A percentile compares a stretch with the other conserved stretches of the same genome.
These are phyloP conservation scores for Lycodopsis pacificus DNA, from an alignment of 2,797 vertebrate genomes.

Conservation along the genomic window DNA sequence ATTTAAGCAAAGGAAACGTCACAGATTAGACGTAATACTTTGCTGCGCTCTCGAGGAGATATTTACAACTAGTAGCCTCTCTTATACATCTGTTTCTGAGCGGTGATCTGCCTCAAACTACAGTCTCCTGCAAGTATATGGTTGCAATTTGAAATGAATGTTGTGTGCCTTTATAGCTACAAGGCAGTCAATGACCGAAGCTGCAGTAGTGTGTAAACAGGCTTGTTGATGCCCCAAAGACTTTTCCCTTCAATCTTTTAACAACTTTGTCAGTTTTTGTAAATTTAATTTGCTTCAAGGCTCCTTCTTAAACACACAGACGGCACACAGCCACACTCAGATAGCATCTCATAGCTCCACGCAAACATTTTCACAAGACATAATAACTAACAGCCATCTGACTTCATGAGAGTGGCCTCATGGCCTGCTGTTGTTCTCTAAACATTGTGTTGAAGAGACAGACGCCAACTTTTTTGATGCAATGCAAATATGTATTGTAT, in stretches of 20 bases:
- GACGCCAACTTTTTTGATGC: conserved; percentile 20
- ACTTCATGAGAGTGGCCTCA: no score
- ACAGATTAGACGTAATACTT: neutral
- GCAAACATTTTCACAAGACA: neutral
- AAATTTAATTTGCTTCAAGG: neutral
- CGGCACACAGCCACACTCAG: neutral
- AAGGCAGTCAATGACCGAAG: neutral
- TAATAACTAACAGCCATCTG: neutral
- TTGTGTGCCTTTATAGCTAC: neutral
- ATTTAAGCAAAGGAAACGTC: neutral
- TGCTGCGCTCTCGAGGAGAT: no score
- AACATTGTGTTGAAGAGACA: conserved; percentile 13
- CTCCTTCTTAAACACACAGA: neutral
- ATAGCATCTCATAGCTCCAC: neutral
- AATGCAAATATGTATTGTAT: conserved; percentile 43
- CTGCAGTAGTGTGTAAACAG: neutral
- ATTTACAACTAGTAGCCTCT: no score
- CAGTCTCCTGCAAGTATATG: neutral
- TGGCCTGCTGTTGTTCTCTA: conserved; percentile 23
- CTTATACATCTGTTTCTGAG: neutral
- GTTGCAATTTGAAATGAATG: neutral
- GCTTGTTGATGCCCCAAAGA: neutral
- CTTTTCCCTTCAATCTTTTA: neutral
- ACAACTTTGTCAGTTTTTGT: neutral
- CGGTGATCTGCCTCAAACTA: neutral